phyloP scores from a whole-genome alignment of 2,888 invertebrate genomes.

The Latrodectus elegans region DNA sequence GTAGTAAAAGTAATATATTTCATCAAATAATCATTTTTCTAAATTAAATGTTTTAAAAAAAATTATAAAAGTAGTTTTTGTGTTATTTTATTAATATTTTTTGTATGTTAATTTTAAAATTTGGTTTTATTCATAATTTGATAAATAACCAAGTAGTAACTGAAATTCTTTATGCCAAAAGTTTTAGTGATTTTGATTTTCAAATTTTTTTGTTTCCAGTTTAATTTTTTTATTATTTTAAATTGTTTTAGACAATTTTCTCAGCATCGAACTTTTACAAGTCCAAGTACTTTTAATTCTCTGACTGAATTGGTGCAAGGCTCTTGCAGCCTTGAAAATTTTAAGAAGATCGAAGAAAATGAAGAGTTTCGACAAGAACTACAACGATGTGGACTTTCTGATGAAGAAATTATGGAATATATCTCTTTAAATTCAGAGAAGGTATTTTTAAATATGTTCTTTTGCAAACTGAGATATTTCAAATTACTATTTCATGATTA shows the following conservation, averaged over 20 bases:
- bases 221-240: neutral
- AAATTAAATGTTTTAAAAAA: no score
- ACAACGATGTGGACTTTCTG: slow-evolving; percentile 50
- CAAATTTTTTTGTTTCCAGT: neutral
- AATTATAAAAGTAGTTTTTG: no score
- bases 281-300: slow-evolving; percentile 49
- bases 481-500: no score
- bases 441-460: slow-evolving; percentile 5
- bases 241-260: slow-evolving; percentile 36
- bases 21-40: no score
- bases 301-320: slow-evolving; percentile 42
- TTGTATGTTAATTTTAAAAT: no score
- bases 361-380: slow-evolving; percentile 51
- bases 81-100: no score
- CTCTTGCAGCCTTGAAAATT: slow-evolving; percentile 31
- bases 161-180: no score
- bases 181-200: neutral
- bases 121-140: no score
- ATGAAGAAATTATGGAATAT: slow-evolving; percentile 52
- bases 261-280: slow-evolving; percentile 43
- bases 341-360: slow-evolving; percentile 38
- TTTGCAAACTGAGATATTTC: no score
- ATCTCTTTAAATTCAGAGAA: slow-evolving; percentile 36
- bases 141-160: no score
- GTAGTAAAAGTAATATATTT: no score